Conservation (phyloP, 2,113 vertebrate genomes). For the Rhombomys opimus region DNA sequence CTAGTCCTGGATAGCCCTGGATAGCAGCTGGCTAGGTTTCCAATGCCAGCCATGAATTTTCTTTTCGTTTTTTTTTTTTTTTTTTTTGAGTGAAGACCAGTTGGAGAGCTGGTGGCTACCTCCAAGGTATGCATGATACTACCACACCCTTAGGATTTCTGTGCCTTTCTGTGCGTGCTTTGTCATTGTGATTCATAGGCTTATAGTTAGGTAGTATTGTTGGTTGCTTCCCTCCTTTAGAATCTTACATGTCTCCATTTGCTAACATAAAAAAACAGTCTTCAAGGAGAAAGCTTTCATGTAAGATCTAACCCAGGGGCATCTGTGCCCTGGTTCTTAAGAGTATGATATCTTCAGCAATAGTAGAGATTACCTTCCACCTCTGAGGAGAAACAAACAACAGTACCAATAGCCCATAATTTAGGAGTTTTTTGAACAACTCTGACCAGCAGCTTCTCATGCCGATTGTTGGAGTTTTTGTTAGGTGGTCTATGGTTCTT, state of each 20-base stretch:
- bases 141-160: background rate
- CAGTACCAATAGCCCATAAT: background rate
- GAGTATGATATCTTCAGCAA: background rate
- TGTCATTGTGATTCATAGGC: too few species aligned
- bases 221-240: background rate
- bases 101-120: background rate
- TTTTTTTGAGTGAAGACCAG: background rate
- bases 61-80: background rate
- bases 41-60: too few species aligned
- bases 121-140: background rate
- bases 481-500: background rate
- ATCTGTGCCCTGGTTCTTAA: background rate
- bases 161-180: too few species aligned
- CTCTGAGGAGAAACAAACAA: background rate
- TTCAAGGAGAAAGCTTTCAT: background rate
- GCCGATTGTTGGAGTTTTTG: background rate
- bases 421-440: background rate
- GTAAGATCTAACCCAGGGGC: too few species aligned
- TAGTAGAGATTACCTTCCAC: background rate
- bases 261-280: background rate
- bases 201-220: background rate
- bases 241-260: background rate
- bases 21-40: background rate
- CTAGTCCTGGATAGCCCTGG: background rate
- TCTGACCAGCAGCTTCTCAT: background rate